Conservation (phyloP, 2,113 vertebrate species). For the Odocoileus hemionus region DNA sequence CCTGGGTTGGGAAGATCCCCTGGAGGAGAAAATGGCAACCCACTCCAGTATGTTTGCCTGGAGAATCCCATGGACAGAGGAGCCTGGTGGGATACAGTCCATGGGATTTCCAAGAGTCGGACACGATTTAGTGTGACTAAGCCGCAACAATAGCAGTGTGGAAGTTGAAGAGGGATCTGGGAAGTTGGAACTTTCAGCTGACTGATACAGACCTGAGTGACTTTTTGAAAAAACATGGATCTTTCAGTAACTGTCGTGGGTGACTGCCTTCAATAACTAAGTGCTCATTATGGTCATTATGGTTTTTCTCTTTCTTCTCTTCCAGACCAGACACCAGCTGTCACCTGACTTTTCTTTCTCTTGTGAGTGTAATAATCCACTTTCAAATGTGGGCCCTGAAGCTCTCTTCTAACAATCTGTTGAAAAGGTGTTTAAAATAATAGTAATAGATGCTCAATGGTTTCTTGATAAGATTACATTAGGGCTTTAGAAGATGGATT, state of each 20-base stretch:
- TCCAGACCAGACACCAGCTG: not conserved
- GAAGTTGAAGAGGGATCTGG: not conserved
- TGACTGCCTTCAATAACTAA: not conserved
- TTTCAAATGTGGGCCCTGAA: not conserved
- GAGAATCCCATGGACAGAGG: not conserved
- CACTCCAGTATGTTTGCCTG: not conserved
- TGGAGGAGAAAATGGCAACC: not conserved
- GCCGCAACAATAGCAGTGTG: not conserved
- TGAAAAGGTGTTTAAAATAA: not conserved
- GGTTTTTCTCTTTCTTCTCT: not conserved
- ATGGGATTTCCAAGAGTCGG: fast-evolving
- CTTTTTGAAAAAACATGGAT: not conserved
- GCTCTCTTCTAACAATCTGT: not conserved
- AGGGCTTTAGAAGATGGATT: not conserved
- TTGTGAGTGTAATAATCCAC: not conserved
- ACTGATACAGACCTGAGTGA: not conserved
- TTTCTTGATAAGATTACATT: not conserved
- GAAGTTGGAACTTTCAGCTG: not conserved
- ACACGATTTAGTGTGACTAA: not conserved
- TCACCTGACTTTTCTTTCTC: not conserved
- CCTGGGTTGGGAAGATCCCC: not conserved
- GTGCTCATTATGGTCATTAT: not conserved
- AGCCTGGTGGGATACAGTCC: not conserved
- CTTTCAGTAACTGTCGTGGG: not conserved
- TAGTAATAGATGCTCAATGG: not conserved